A percentile compares a stretch with the other conserved stretches of the same genome.
Evolutionary conservation across 2,888 invertebrate species (phyloP).

Genomic region (Sesamia inferens): DNA sequence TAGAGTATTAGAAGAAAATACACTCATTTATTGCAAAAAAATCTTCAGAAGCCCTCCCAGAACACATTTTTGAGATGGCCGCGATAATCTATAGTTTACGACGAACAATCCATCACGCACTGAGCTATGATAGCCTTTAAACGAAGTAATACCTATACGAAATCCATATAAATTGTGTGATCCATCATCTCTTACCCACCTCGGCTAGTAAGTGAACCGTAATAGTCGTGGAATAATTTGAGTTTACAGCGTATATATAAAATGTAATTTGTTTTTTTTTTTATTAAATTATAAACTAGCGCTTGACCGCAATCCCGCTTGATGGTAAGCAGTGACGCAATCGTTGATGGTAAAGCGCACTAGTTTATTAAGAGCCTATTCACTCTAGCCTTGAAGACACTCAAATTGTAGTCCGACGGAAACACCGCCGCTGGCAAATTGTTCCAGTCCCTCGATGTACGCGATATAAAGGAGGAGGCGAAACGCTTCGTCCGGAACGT

Average conservation of each 20-base stretch:
- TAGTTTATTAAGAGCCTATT: too few species aligned
- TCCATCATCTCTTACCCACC: conserved; percentile 59
- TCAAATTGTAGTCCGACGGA: too few species aligned
- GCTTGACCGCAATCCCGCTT: too few species aligned
- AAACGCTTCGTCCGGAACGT: too few species aligned
- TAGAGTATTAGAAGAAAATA: not conserved
- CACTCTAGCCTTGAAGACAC: too few species aligned
- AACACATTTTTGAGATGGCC: conserved; percentile 16
- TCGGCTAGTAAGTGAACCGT: conserved; percentile 51
- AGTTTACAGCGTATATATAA: conserved; percentile 22
- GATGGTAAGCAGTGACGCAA: too few species aligned
- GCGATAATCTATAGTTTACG: conserved; percentile 39
- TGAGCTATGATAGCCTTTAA: conserved; percentile 70
- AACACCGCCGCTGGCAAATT: too few species aligned
- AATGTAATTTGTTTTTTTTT: too few species aligned
- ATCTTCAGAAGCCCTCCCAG: not conserved
- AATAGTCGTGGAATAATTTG: conserved; percentile 25
- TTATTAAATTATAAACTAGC: too few species aligned
- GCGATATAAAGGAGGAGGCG: too few species aligned
- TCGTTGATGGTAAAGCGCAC: too few species aligned
- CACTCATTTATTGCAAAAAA: not conserved
- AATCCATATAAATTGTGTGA: conserved; percentile 65
- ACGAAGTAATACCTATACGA: conserved; percentile 68
- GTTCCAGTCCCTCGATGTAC: too few species aligned
- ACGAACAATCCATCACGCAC: conserved; percentile 73